Evolutionary conservation across 2,888 invertebrate genomes (phyloP).

Genomic region (Unio delphinus): DNA sequence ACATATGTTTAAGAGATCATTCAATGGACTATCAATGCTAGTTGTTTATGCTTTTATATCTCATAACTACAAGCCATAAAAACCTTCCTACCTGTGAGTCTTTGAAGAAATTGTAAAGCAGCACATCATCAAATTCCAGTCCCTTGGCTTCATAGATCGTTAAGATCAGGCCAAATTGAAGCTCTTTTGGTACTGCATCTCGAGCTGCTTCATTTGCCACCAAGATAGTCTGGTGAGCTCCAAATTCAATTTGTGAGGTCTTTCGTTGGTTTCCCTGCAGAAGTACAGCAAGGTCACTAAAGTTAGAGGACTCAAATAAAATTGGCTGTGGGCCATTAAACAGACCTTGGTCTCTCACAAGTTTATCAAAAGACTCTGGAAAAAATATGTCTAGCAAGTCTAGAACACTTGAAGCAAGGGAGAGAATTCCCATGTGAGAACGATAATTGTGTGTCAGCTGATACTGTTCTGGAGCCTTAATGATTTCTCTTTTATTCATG

Average conservation of each 20-base stretch:
- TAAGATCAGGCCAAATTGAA: constrained; percentile 57
- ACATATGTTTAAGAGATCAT: no score
- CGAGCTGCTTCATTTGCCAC: constrained; percentile 61
- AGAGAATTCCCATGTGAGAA: no score
- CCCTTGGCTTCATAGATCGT: constrained; percentile 66
- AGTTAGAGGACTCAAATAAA: constrained; percentile 58
- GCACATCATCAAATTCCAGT: no score
- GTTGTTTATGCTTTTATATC: no score
- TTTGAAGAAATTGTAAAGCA: no score
- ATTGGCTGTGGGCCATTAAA: constrained; percentile 63
- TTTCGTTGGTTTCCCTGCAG: constrained; percentile 54
- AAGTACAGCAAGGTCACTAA: constrained; percentile 47
- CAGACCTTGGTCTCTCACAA: constrained; percentile 61
- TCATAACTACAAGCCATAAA: no score
- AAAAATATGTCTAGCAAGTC: no score
- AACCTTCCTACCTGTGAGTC: no score
- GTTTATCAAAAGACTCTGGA: constrained; percentile 62
- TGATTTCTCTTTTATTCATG: constrained; percentile 31
- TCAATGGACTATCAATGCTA: no score
- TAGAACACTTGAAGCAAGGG: no score
- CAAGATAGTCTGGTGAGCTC: constrained; percentile 66
- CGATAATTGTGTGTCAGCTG: no score
- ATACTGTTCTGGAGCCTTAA: no score
- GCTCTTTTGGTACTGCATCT: constrained; percentile 56
- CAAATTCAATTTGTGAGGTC: constrained; percentile 66